These are phyloP conservation scores for Onychostoma macrolepis DNA, from an alignment of 2,113 vertebrate genomes.

Conservation along the genomic window DNA sequence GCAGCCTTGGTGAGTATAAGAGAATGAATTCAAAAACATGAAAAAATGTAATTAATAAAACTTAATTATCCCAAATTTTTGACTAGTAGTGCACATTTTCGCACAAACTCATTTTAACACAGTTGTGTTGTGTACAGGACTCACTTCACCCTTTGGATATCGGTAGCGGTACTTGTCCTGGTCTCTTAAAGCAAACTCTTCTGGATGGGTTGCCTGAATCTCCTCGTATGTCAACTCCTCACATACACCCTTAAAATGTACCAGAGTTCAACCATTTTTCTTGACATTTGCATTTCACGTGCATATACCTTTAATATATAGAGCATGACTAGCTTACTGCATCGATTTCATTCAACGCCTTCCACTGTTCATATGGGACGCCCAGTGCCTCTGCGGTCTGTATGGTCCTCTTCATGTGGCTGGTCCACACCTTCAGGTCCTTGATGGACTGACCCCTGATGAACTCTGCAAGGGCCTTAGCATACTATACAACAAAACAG, in stretches of 20 bases:
- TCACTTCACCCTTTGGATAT: slow-evolving; percentile 91
- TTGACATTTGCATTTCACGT: background rate
- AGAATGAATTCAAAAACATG: too few species aligned
- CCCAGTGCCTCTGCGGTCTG: slow-evolving; percentile 85
- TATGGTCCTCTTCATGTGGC: slow-evolving; percentile 89
- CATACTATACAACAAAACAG: slow-evolving; percentile 75
- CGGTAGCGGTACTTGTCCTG: slow-evolving; percentile 95
- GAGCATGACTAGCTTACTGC: slow-evolving; percentile 77
- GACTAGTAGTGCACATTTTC: background rate
- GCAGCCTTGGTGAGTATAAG: background rate
- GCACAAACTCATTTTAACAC: background rate
- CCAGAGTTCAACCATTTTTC: background rate
- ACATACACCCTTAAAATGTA: slow-evolving; percentile 81
- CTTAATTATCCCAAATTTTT: too few species aligned
- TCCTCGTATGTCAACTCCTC: slow-evolving; percentile 92
- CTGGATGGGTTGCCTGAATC: slow-evolving; percentile 83
- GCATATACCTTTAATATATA: background rate
- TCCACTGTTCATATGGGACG: slow-evolving; percentile 92
- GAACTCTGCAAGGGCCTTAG: slow-evolving; percentile 78
- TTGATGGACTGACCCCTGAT: slow-evolving; percentile 80
- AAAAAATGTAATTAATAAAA: too few species aligned
- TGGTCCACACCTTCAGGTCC: slow-evolving; percentile 91
- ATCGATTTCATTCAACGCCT: slow-evolving; percentile 91
- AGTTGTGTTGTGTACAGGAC: background rate
- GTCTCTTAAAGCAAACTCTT: slow-evolving; percentile 88